These are phyloP conservation scores for Pyrgus malvae DNA, from an alignment of 2,888 invertebrate species.

Conservation along the genomic window DNA sequence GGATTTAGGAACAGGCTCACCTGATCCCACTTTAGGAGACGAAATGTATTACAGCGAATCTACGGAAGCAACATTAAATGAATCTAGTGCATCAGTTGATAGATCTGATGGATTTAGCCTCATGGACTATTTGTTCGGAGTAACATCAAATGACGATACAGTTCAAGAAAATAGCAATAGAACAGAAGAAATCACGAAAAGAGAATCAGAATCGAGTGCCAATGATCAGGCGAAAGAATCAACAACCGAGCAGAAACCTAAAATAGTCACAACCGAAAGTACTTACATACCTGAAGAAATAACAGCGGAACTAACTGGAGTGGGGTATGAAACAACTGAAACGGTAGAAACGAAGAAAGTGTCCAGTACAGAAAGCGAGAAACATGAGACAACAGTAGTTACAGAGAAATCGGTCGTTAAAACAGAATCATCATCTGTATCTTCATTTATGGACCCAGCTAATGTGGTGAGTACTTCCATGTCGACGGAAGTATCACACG, in stretches of 20 bases:
- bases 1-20: constrained; percentile 66
- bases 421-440: constrained; percentile 57
- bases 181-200: constrained; percentile 40
- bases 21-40: constrained; percentile 62
- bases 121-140: constrained; percentile 71
- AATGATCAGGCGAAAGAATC: constrained; percentile 40
- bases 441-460: constrained; percentile 75
- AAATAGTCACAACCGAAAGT: constrained; percentile 59
- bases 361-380: constrained; percentile 3
- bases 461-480: constrained; percentile 87
- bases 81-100: constrained; percentile 45
- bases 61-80: constrained; percentile 49
- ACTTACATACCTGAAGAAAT: constrained; percentile 71
- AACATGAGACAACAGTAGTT: constrained; percentile 22
- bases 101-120: constrained; percentile 62
- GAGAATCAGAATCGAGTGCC: constrained; percentile 26
- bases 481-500: constrained; percentile 90
- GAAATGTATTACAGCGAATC: constrained; percentile 51
- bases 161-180: constrained; percentile 30
- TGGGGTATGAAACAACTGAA: constrained; percentile 35
- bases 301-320: constrained; percentile 42
- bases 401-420: constrained; percentile 37
- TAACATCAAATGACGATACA: constrained; percentile 51
- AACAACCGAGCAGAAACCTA: constrained; percentile 51
- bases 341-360: constrained; percentile 24